Evolutionary conservation across 2,888 invertebrate genomes (phyloP), one percentile per base, ranked within the genome.

Genomic region (Drosophila merina): DNA sequence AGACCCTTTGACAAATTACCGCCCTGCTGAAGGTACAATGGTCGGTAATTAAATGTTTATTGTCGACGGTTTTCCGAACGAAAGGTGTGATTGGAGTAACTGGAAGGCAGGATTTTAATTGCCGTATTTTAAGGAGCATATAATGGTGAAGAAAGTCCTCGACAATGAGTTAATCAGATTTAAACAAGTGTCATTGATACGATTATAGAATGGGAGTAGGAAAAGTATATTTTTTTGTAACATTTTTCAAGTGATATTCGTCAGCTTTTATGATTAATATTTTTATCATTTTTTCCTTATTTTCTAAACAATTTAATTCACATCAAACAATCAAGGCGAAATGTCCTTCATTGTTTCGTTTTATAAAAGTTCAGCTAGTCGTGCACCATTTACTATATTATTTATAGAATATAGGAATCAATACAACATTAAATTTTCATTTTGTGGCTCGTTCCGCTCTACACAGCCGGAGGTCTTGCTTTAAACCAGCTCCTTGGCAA

Each of bases 21-120:
- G 63, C 52, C 40, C 51, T 28, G 36, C 54, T 52, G 25, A 56
- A 28, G 51, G 55, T 55, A 62, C 64, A 71, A 71, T 71, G 50
- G 59, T 62, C 66, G 60, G 73, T 86, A 88, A 88, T 88, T 86
- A 84, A 86, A 86, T 86, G 88, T 83, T 80, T 72, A 83, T 86
- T 85, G 79, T 76, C 59, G 59, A 60, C 60, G 70, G 72, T 72
- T 79, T 64, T 55, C 42, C 26, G 20, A 12, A 14, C 26, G 31
- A n/a, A 33, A 31, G 26, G 47, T 57, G 54, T 67, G 63, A 57
- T 64, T 79, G 44, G 51, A 63, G 59, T 33, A 26, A 31, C 38
- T 45, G 28, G 25, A 51, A 56, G 55, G 47, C 12, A 28, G 33
- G 48, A 8, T 7, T 25, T 49, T 50, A 72, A 72, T 70, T 56